These are phyloP conservation scores for Macroramphosus scolopax DNA, from an alignment of 2,797 vertebrate species.

Conservation along the genomic window DNA sequence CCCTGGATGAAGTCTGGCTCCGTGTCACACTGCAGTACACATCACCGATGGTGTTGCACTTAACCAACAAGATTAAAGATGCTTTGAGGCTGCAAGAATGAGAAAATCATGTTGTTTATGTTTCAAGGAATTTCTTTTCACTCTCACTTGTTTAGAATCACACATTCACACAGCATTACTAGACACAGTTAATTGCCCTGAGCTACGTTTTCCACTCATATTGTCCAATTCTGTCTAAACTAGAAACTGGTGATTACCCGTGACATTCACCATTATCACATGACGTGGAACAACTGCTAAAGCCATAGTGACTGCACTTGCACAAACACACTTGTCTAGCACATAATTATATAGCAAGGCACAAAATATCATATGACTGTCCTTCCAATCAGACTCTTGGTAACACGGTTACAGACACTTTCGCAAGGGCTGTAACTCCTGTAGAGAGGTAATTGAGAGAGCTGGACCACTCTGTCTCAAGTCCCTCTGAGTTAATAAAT, in stretches of 20 bases:
- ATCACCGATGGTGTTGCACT: conserved; percentile 19
- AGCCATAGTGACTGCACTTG: conserved; percentile 30
- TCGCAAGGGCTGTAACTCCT: conserved; percentile 33
- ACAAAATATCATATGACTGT: conserved; percentile 54
- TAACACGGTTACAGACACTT: conserved; percentile 39
- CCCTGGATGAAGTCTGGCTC: conserved; percentile 28
- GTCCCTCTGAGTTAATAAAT: conserved; percentile 68
- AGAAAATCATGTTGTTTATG: conserved; percentile 19
- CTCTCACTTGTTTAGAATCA: conserved; percentile 9
- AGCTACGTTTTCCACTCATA: conserved; percentile 14
- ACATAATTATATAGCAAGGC: conserved; percentile 42
- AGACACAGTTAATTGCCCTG: background rate
- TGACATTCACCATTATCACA: conserved; percentile 35
- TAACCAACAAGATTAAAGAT: conserved; percentile 25
- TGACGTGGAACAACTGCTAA: conserved; percentile 40
- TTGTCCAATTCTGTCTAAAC: conserved; percentile 7
- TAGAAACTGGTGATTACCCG: conserved; percentile 10
- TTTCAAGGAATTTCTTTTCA: conserved; percentile 10
- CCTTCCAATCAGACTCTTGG: conserved; percentile 21
- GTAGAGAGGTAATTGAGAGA: conserved; percentile 50
- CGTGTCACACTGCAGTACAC: conserved; percentile 23
- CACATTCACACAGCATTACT: conserved; percentile 1
- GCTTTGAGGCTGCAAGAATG: conserved; percentile 1
- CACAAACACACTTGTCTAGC: conserved; percentile 45
- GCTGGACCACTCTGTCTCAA: conserved; percentile 35